Conservation (phyloP, 1,140 invertebrate species). For the Phenacoccus solenopsis region DNA sequence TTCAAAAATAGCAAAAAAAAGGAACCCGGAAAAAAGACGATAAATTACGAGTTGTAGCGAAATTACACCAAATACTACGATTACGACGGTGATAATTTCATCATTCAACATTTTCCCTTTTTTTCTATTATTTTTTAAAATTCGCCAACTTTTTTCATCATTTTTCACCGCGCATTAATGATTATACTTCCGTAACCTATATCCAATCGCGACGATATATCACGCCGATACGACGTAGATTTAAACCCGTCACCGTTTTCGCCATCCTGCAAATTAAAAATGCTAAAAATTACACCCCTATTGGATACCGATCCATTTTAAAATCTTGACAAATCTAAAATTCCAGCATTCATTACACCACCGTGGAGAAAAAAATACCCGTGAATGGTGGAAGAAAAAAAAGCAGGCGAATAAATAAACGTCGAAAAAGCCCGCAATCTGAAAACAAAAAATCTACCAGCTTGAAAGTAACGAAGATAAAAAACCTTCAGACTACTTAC, state of each 20-base stretch:
- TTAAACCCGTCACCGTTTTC: too few species aligned
- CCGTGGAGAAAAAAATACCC: background rate
- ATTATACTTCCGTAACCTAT: background rate
- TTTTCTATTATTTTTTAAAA: background rate
- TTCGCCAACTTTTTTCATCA: background rate
- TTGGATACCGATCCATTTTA: background rate
- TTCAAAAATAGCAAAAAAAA: conserved; percentile 5
- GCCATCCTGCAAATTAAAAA: too few species aligned
- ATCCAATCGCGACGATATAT: background rate
- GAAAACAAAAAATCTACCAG: background rate
- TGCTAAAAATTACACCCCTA: too few species aligned
- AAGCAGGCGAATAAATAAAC: background rate
- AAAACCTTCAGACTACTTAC: background rate
- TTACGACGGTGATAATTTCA: conserved; percentile 7
- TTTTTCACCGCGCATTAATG: background rate
- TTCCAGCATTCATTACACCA: too few species aligned
- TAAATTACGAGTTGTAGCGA: conserved; percentile 11
- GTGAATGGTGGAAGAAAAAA: background rate
- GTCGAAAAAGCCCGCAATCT: background rate
- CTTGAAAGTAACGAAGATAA: background rate
- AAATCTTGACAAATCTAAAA: background rate
- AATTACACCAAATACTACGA: conserved; percentile 7
- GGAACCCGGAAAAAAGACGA: conserved; percentile 1
- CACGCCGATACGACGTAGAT: background rate
- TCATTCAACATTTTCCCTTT: background rate